Conservation (phyloP, 2,113 vertebrate species). For the Elephantulus edwardii region DNA sequence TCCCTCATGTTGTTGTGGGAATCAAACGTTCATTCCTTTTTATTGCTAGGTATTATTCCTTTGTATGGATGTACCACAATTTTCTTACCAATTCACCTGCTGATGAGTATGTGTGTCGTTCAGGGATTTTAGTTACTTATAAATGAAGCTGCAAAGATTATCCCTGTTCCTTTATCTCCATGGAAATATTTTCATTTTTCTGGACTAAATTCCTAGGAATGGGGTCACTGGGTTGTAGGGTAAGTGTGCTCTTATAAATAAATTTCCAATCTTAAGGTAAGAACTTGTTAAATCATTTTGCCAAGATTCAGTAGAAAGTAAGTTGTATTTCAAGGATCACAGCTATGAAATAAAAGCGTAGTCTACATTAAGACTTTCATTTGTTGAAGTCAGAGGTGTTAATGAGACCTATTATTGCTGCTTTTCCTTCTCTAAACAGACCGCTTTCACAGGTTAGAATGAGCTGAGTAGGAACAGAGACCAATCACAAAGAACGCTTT, state of each 20-base stretch:
- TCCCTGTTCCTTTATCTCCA: not conserved
- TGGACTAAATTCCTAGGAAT: not conserved
- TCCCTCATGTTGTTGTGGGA: not conserved
- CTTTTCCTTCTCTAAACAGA: constrained; percentile 28
- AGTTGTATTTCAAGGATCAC: constrained; percentile 18
- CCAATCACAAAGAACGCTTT: constrained; percentile 40
- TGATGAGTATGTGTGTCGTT: not conserved
- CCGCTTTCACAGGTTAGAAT: constrained; percentile 57
- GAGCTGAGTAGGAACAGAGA: constrained; percentile 37
- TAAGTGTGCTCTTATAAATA: constrained; percentile 27
- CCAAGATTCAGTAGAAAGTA: constrained; percentile 30
- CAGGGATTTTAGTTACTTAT: constrained; percentile 16
- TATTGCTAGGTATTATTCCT: not conserved
- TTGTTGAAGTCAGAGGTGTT: constrained; percentile 26
- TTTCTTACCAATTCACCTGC: not conserved
- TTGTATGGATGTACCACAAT: not conserved
- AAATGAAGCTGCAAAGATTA: not conserved
- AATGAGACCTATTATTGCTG: constrained; percentile 26
- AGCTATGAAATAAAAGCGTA: not conserved
- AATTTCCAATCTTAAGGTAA: constrained; percentile 12
- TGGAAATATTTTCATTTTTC: constrained; percentile 37
- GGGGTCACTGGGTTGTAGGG: not conserved
- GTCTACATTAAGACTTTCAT: constrained; percentile 28
- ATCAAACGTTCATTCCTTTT: not conserved
- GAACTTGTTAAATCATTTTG: constrained; percentile 10